These are phyloP conservation scores for Anthrax anthrax DNA, from an alignment of 2,888 invertebrate genomes.

Conservation along the genomic window DNA sequence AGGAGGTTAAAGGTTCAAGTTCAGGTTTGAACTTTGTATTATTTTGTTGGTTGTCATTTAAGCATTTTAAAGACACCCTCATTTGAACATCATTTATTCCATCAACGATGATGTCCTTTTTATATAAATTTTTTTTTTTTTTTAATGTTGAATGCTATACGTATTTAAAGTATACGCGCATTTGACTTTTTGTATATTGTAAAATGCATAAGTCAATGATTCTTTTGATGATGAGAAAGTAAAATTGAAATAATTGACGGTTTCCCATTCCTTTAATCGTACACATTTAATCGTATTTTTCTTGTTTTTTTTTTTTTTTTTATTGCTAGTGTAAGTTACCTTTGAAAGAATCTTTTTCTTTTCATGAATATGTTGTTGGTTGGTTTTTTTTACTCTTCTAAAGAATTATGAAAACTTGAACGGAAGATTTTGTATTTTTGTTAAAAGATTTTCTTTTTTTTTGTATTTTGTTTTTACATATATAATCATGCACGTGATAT, in stretches of 20 bases:
- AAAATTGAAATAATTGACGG: conserved; percentile 12
- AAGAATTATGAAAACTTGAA: conserved; percentile 7
- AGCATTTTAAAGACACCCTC: background rate
- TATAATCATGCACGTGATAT: conserved; percentile 4
- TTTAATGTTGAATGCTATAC: conserved; percentile 1
- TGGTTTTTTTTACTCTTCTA: too few species aligned
- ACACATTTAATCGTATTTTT: too few species aligned
- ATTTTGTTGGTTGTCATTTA: too few species aligned
- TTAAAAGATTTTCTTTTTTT: too few species aligned
- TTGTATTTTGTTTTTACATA: too few species aligned
- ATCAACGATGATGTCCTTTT: background rate
- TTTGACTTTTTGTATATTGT: background rate
- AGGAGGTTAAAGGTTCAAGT: background rate
- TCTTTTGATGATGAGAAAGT: conserved; percentile 6
- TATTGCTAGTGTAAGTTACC: background rate
- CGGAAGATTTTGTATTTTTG: too few species aligned
- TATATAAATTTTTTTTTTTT: background rate
- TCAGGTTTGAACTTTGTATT: too few species aligned
- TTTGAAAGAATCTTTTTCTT: background rate
- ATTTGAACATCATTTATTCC: conserved; percentile 2
- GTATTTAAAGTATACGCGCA: background rate
- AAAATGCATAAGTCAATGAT: conserved; percentile 8
- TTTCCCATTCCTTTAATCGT: background rate
- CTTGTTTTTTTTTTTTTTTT: too few species aligned
- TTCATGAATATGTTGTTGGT: too few species aligned